Evolutionary conservation across 2,797 vertebrate species (phyloP).

Genomic region (Syngnathus rostellatus): DNA sequence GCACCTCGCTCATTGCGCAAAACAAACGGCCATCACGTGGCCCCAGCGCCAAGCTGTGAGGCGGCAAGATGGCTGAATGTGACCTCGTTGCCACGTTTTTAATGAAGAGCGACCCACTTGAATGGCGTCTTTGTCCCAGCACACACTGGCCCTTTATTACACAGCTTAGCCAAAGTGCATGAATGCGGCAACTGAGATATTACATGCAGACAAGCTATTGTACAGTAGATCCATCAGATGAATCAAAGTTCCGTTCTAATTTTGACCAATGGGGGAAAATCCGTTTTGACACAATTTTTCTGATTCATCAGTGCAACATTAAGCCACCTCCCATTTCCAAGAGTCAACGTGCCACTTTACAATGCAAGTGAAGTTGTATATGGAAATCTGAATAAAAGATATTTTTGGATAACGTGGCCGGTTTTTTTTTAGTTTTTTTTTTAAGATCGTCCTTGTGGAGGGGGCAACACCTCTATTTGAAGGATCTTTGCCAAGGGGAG

Average conservation of each 20-base stretch:
- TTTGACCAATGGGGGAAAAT: no score
- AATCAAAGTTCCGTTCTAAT: no score
- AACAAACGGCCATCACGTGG: conserved; percentile 8
- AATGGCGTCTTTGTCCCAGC: conserved; percentile 48
- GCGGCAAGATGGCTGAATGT: conserved; percentile 51
- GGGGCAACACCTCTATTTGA: accelerated
- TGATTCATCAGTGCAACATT: no score
- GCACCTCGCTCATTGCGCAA: not conserved
- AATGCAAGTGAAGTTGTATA: no score
- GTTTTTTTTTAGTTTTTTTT: no score
- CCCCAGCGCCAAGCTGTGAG: conserved; percentile 27
- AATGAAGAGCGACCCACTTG: conserved; percentile 49
- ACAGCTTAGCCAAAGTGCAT: conserved; percentile 27
- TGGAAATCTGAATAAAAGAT: no score
- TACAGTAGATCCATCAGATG: no score
- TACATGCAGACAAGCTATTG: no score
- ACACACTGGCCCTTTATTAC: conserved; percentile 25
- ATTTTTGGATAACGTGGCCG: no score
- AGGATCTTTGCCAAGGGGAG: not conserved
- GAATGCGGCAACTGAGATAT: not conserved
- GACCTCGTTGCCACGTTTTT: conserved; percentile 46
- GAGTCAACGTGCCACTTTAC: no score
- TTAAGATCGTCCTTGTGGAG: not conserved
- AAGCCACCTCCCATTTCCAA: no score
- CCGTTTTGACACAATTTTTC: no score